Evolutionary conservation across 2,888 invertebrate genomes (phyloP).

Genomic region (Drosophila mercatorum): DNA sequence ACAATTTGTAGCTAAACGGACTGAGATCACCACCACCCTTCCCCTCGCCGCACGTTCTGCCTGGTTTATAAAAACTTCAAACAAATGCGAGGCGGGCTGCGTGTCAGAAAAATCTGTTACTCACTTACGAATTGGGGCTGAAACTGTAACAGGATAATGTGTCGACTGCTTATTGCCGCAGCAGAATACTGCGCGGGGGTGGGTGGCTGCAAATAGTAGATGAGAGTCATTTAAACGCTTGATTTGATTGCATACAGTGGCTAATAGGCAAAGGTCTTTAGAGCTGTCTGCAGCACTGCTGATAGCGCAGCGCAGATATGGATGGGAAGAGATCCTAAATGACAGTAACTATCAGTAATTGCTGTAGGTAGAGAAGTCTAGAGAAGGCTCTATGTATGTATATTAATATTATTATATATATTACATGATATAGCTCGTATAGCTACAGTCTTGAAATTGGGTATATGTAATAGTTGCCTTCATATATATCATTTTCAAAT

Average conservation of each 20-base stretch:
- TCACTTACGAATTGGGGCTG: constrained; percentile 44
- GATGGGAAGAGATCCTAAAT: neutral
- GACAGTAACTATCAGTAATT: neutral
- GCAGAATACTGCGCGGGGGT: neutral
- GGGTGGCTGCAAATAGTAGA: neutral
- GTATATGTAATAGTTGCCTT: neutral
- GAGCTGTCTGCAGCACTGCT: neutral
- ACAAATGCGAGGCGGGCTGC: constrained; percentile 67
- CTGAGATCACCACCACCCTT: constrained; percentile 32
- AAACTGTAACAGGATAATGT: constrained; percentile 37
- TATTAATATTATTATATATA: no score
- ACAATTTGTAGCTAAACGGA: constrained; percentile 65
- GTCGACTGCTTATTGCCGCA: constrained; percentile 27
- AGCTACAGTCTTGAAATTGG: neutral
- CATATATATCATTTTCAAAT: no score
- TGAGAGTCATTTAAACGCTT: constrained; percentile 28
- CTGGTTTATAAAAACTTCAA: constrained; percentile 67
- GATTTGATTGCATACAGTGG: constrained; percentile 29
- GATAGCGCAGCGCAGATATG: neutral
- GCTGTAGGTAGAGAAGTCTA: no score
- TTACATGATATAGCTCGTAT: neutral
- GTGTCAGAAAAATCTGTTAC: constrained; percentile 83
- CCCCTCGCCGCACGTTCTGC: constrained; percentile 5
- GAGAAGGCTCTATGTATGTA: no score
- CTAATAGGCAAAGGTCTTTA: constrained; percentile 1